Percentiles rank a stretch among this genome's conserved stretches.
Evolutionary conservation across 2,113 vertebrate genomes (phyloP).

Genomic region (Buteo buteo): DNA sequence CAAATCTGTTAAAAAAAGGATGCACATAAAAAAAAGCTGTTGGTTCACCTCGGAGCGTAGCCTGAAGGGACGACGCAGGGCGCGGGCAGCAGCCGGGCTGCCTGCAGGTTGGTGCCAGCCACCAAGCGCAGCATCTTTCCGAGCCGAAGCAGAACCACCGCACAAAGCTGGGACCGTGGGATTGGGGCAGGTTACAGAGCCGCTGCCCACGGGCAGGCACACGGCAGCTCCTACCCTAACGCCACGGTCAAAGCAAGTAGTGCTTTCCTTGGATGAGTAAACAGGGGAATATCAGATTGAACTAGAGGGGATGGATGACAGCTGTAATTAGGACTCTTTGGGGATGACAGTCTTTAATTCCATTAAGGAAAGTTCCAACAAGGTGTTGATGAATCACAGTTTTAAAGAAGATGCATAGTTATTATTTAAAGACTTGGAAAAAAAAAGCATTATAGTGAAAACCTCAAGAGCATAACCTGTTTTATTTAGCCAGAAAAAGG

Average conservation of each 20-base stretch:
- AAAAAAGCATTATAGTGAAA: not conserved
- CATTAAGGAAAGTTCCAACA: not conserved
- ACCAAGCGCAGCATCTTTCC: too few species aligned
- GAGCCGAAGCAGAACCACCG: not conserved
- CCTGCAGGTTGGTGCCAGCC: too few species aligned
- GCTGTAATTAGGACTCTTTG: not conserved
- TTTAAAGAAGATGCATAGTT: not conserved
- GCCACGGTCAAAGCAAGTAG: not conserved
- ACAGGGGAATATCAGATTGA: not conserved
- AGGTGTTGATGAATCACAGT: not conserved
- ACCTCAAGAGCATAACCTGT: not conserved
- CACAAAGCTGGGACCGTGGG: accelerated
- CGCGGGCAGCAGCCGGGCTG: not conserved
- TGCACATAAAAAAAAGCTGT: not conserved
- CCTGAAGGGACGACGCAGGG: accelerated
- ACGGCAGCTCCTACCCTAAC: accelerated
- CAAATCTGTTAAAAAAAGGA: not conserved
- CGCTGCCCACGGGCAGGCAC: too few species aligned
- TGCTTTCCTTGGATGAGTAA: accelerated
- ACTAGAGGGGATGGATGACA: not conserved
- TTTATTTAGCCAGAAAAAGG: not conserved
- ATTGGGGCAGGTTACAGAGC: not conserved
- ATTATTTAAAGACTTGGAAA: not conserved
- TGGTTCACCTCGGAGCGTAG: not conserved
- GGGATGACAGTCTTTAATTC: not conserved